Evolutionary conservation across 1,140 invertebrate species (phyloP).

Genomic region (Temnothorax nylanderi): DNA sequence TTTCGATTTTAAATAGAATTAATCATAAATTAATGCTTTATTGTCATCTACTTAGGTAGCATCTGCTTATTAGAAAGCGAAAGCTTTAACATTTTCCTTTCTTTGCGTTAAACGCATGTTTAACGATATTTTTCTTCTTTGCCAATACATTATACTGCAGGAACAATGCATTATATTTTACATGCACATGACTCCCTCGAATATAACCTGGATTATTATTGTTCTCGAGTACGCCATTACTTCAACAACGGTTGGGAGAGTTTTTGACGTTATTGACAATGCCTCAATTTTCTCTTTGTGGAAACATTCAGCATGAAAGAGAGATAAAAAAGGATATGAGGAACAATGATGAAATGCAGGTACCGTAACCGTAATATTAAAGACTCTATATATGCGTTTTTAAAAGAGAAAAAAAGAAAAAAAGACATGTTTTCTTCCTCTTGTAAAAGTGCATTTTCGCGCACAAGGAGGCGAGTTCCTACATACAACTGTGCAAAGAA

Average conservation of each 20-base stretch:
- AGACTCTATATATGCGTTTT: background rate
- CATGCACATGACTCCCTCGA: background rate
- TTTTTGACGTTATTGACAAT: slow-evolving; percentile 30
- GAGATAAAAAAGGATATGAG: background rate
- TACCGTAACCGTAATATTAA: background rate
- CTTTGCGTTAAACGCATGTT: background rate
- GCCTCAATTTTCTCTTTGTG: background rate
- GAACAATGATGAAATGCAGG: background rate
- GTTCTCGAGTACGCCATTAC: background rate
- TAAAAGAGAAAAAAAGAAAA: slow-evolving; percentile 1
- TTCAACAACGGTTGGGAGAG: background rate
- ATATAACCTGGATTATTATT: slow-evolving; percentile 28
- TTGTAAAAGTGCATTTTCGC: slow-evolving; percentile 7
- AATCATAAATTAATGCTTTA: background rate
- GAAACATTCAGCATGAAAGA: background rate
- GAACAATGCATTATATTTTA: background rate
- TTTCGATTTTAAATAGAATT: background rate
- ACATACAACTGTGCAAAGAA: background rate
- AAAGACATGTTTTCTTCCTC: background rate
- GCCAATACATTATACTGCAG: background rate
- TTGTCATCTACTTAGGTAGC: background rate
- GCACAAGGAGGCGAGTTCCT: background rate
- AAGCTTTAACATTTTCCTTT: background rate
- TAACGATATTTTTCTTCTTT: background rate
- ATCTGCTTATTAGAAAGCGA: background rate